Evolutionary conservation across 2,888 invertebrate genomes (phyloP), one percentile per base, ranked within the genome.

Genomic region (Smittia aterrima): DNA sequence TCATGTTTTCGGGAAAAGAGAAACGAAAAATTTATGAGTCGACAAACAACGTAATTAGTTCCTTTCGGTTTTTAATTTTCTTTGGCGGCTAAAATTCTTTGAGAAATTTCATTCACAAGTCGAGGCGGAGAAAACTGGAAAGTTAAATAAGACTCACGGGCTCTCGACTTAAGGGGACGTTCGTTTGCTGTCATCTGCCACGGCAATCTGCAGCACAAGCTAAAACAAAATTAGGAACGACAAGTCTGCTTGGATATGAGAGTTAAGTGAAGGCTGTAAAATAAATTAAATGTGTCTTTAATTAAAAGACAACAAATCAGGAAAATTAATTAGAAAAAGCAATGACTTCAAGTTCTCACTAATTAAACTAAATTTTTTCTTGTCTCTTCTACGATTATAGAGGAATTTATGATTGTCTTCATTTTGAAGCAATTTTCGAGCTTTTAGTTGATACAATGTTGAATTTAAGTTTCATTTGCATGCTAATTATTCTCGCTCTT

Each of bases 1-100:
- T 58, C 22, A 58, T 58, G 58, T 58, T 58, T 18, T 58, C 22
- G 7, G 4, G 16, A n/a, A 53, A 20, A 53, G n/a, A 3, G 16
- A 53, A 53, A 53, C 20, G 22, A 58, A 18, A 58, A 58, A 58
- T 58, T 58, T n/a, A 58, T 58, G 58, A 58, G 58, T 58, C 58
- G 58, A 22, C 18, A 58, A 58, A 58, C 58, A 58, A 58, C 58
- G 58, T 58, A 58, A 58, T 58, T 58, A 13, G 58, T 58, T 58
- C 20, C 9, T 13, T 13, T 53, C 53, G 20, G 53, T 53, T 53
- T n/a, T 53, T 53, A 53, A 13, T 58, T 58, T 7, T 58, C n/a
- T 18, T 58, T 18, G 53, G 47, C 41, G 25, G 27, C 53, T 47
- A 25, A 27, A 25, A 41, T 41, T 53, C 24, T 32, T 27, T 58